Base-by-base conservation (phyloP, 2,888 invertebrate genomes). In the Plagodis dolabraria region DNA sequence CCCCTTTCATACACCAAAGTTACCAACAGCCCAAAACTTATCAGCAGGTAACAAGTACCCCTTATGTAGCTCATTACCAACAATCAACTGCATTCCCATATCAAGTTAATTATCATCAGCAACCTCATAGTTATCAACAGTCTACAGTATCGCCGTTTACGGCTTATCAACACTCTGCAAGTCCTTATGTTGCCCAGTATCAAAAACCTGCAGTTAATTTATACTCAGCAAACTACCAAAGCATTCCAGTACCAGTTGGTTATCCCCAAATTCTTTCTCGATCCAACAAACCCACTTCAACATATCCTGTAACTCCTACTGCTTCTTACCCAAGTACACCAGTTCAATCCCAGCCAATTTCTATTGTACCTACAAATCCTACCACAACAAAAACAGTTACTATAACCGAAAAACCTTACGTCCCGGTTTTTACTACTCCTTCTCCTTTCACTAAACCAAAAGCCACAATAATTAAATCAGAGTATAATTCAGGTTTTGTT, bases 221-320 rank as follows among this genome's bases (percentile, higher is more conserved):
- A 9, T 53, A 49, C 40, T 45, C 45, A 2, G 12, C 11, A 12
- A 40, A 43, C 5, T 36, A 53, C 6, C 56, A 53, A 44, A 43
- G 40, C 9, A 60, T 60, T 47, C 60, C 60, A 11, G 47, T 60
- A 5, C 60, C 60, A 22, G 60, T 60, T 8, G 55, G 35, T 10
- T 60, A 48, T 9, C 51, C 54, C 9, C 50, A 50, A 44, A 10
- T 43, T 47, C 22, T 48, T 47, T 6, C 12, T 6, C 51, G 52
- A 42, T 42, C 51, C 9, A 36, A 43, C 33, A 12, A 33, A 45
- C 51, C 47, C 0, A 36, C 44, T n/a, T 34, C 10, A 9, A 40
- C 33, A 5, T 11, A 43, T 36, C 9, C 47, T 7, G 10, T 34
- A n/a, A 11, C 45, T 35, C 9, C 53, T 9, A 9, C 33, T 33